Evolutionary conservation across 1,140 invertebrate genomes (phyloP), one percentile per base, ranked within the genome.

Genomic region (Diplogasteroides magnus): DNA sequence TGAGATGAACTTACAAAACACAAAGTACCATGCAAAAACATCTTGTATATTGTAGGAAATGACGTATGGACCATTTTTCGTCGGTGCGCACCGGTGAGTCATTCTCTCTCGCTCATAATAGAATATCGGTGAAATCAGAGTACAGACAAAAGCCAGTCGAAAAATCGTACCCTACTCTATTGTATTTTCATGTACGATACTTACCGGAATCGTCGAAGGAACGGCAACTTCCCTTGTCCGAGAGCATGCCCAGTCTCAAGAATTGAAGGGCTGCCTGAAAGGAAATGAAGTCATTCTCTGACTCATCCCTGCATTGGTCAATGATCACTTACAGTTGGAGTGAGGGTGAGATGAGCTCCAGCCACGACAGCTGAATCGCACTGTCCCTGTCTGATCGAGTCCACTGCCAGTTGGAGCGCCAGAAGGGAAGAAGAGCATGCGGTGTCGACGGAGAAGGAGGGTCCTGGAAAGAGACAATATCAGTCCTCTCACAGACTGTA

Each of bases 361-460:
- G 90, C 93, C 13, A 98, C 92, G 67, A 98, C 87, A 1, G 94
- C 94, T 6, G 91, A 87, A 79, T 98, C 94, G 84, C 93, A 95
- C 77, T 91, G 89, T 1, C 92, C 92, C 29, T 86, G 85, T 55
- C 89, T 86, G 60, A 98, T 94, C 19, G 91, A 90, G 6, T 84
- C 83, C 15, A 92, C 86, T 15, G 94, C 95, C 78, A 94, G 90
- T 77, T 83, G 76, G 77, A 97, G 83, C 1, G 92, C 94, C 79
- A 91, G 88, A 78, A 95, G 83, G 62, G 91, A 91, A 72, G 93
- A 95, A 0, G 93, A 96, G 84, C 94, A 98, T 0, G 94, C 94
- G 11, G 94, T 96, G 84, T 98, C 94, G 3, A 97, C 84, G 2
- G 91, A 89, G 83, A 90, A 94, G 83, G 92, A 95, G 1, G 94